Conservation (phyloP, 2,888 invertebrate species). For the Melikaiella ostensackeni region DNA sequence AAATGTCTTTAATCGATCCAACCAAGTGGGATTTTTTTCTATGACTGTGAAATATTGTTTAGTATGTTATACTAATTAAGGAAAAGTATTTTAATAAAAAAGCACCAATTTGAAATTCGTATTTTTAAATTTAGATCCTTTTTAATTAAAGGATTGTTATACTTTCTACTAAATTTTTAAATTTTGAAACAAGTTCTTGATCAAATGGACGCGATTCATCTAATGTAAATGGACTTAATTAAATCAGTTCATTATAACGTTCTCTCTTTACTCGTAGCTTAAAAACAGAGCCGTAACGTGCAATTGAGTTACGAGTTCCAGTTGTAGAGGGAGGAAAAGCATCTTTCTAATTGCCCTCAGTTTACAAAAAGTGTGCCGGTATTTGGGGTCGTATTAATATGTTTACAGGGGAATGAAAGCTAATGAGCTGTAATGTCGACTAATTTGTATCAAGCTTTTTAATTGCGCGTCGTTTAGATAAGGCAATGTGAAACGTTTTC, state of each 20-base stretch:
- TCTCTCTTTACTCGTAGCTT: not conserved
- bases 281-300: not conserved
- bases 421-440: slow-evolving; percentile 64
- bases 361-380: slow-evolving; percentile 14
- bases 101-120: not conserved
- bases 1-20: not conserved
- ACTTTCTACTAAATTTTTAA: not conserved
- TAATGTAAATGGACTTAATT: slow-evolving; percentile 13
- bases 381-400: slow-evolving; percentile 31
- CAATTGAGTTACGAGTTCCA: slow-evolving; percentile 14
- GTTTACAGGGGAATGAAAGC: slow-evolving; percentile 47
- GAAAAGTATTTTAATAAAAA: slow-evolving; percentile 24
- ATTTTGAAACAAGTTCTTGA: not conserved
- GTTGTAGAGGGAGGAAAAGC: slow-evolving; percentile 7
- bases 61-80: not conserved
- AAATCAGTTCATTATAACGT: slow-evolving; percentile 5
- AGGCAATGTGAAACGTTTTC: slow-evolving; percentile 37
- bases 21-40: not conserved
- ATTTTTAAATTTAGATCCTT: not conserved
- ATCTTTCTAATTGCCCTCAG: slow-evolving; percentile 15
- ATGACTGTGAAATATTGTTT: slow-evolving; percentile 19
- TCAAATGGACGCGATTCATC: too few relatives aligned
- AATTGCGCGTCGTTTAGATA: slow-evolving; percentile 62
- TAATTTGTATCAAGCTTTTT: slow-evolving; percentile 62
- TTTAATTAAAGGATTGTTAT: not conserved